Evolutionary conservation across 2,888 invertebrate species (phyloP).

Genomic region (Choristoneura rosaceana): DNA sequence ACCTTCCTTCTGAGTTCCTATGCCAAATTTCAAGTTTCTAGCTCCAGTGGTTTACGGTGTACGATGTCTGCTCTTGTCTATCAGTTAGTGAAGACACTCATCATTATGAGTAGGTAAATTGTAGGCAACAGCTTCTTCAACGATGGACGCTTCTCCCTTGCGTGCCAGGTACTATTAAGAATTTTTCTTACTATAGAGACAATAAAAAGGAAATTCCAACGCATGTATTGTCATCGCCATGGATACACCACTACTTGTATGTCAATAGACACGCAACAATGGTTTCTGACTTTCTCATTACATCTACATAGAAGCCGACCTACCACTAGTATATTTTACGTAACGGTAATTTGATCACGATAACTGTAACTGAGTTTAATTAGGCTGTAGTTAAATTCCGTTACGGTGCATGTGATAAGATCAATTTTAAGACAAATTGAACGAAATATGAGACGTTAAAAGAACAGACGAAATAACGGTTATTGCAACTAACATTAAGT

Average conservation of each 20-base stretch:
- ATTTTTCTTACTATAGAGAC: slow-evolving; percentile 22
- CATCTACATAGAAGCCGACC: slow-evolving; percentile 32
- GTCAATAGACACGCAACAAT: slow-evolving; percentile 64
- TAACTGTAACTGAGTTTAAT: slow-evolving; percentile 24
- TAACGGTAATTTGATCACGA: slow-evolving; percentile 26
- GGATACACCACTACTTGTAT: slow-evolving; percentile 45
- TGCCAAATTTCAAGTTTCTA: no score
- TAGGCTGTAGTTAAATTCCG: slow-evolving; percentile 16
- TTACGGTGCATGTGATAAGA: slow-evolving; percentile 7
- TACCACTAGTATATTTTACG: slow-evolving; percentile 23
- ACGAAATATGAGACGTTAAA: not conserved
- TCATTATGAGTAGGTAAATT: no score
- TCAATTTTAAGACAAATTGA: slow-evolving; percentile 13
- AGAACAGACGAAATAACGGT: not conserved
- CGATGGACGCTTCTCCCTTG: not conserved
- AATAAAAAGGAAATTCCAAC: slow-evolving; percentile 16
- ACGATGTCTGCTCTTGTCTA: no score
- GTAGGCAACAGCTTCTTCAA: not conserved
- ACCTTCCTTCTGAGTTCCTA: no score
- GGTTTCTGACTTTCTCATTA: slow-evolving; percentile 78
- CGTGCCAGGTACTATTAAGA: slow-evolving; percentile 11
- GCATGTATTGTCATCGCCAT: slow-evolving; percentile 23
- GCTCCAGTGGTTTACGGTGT: no score
- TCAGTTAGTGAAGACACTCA: no score
- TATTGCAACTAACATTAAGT: not conserved